Conservation (phyloP, 2,113 vertebrate species). For the Promerops cafer region DNA sequence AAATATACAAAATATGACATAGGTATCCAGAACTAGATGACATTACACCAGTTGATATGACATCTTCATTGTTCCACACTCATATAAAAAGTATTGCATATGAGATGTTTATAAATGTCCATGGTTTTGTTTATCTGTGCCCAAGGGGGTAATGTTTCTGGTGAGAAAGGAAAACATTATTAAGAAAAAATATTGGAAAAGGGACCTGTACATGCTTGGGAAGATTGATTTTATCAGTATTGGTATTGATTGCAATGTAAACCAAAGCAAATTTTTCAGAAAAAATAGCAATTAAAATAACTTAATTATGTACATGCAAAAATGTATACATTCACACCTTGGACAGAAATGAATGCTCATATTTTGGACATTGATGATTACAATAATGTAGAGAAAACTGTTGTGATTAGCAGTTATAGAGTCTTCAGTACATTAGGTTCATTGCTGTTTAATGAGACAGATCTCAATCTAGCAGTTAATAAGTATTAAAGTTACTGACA, state of each 20-base stretch:
- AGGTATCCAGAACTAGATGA: neutral
- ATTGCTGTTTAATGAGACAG: constrained; percentile 33
- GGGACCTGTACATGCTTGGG: neutral
- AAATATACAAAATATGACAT: neutral
- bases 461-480: constrained; percentile 7
- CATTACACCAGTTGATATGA: neutral
- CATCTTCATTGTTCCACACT: neutral
- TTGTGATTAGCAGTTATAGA: neutral
- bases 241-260: neutral
- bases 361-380: neutral
- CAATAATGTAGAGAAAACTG: neutral
- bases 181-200: neutral
- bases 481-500: neutral
- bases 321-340: neutral
- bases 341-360: neutral
- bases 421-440: constrained; percentile 4
- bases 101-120: neutral
- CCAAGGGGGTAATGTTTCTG: neutral
- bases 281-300: neutral
- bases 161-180: neutral
- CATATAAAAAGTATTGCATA: neutral
- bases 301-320: neutral
- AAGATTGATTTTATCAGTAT: neutral
- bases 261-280: neutral
- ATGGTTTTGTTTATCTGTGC: neutral